Conservation (phyloP, 1,140 invertebrate genomes). For the Cotesia glomerata region DNA sequence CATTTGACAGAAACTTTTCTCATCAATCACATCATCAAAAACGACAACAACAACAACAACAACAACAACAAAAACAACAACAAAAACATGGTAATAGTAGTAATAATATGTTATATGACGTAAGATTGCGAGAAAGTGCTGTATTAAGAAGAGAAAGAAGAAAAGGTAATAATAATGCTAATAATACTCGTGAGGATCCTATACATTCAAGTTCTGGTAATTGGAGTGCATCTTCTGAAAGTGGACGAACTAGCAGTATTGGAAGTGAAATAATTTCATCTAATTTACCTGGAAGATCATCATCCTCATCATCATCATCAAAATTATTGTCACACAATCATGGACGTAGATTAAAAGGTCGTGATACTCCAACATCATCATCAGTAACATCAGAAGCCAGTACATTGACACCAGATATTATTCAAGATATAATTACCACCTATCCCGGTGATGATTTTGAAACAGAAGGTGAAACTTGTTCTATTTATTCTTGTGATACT, state of each 20-base stretch:
- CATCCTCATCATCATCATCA: slow-evolving; percentile 56
- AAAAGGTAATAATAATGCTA: slow-evolving; percentile 47
- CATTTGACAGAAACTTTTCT: neutral
- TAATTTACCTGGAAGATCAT: slow-evolving; percentile 61
- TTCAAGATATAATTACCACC: slow-evolving; percentile 70
- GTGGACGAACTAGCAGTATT: slow-evolving; percentile 82
- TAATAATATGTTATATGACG: slow-evolving; percentile 54
- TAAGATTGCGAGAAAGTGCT: slow-evolving; percentile 76
- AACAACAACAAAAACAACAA: no score
- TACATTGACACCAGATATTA: slow-evolving; percentile 81
- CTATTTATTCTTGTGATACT: slow-evolving; percentile 93
- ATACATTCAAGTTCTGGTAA: slow-evolving; percentile 90
- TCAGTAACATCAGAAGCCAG: slow-evolving; percentile 81
- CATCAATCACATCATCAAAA: no score
- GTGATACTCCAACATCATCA: slow-evolving; percentile 78
- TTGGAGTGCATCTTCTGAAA: slow-evolving; percentile 91
- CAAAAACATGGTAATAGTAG: neutral
- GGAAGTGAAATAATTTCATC: slow-evolving; percentile 76
- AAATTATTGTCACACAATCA: slow-evolving; percentile 49
- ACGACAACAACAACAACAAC: no score
- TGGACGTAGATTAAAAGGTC: slow-evolving; percentile 49
- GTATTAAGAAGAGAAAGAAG: slow-evolving; percentile 69
- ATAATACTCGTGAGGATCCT: slow-evolving; percentile 66
- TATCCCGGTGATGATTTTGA: slow-evolving; percentile 82
- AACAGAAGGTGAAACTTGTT: slow-evolving; percentile 89